These are phyloP conservation scores for Drosophila saltans DNA, from an alignment of 1,140 invertebrate species.

Conservation along the genomic window DNA sequence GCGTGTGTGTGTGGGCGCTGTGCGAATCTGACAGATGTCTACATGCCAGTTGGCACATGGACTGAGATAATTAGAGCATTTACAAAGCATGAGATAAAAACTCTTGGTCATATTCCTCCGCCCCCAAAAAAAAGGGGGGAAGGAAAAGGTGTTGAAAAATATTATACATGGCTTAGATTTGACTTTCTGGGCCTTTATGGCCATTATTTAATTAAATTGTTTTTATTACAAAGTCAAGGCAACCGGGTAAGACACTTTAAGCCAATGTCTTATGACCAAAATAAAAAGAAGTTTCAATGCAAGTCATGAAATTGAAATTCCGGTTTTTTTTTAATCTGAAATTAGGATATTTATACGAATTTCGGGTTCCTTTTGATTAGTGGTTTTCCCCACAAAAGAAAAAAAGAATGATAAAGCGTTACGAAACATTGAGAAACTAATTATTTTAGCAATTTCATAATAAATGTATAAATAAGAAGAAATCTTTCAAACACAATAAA, in stretches of 20 bases:
- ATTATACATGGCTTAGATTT: neutral
- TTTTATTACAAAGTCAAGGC: neutral
- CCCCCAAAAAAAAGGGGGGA: too few relatives aligned
- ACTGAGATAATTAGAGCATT: neutral
- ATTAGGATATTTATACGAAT: too few relatives aligned
- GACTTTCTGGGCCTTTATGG: neutral
- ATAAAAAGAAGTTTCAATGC: neutral
- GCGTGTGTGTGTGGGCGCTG: neutral
- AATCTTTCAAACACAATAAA: too few relatives aligned
- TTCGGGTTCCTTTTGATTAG: too few relatives aligned
- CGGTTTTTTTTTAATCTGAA: too few relatives aligned
- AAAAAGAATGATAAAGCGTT: too few relatives aligned
- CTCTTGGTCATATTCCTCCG: neutral
- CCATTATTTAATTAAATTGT: neutral
- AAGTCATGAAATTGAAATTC: conserved; percentile 4
- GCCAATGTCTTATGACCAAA: neutral
- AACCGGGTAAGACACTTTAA: neutral
- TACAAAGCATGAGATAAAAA: neutral
- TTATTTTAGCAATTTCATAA: too few relatives aligned
- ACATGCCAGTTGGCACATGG: conserved; percentile 2
- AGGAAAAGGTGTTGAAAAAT: conserved; percentile 7
- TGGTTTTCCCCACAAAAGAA: too few relatives aligned
- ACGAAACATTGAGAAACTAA: too few relatives aligned
- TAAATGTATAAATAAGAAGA: too few relatives aligned
- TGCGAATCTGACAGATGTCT: conserved; percentile 6